phyloP scores from a whole-genome alignment of 2,888 invertebrate species.

The Xestoiulus laeticollis region DNA sequence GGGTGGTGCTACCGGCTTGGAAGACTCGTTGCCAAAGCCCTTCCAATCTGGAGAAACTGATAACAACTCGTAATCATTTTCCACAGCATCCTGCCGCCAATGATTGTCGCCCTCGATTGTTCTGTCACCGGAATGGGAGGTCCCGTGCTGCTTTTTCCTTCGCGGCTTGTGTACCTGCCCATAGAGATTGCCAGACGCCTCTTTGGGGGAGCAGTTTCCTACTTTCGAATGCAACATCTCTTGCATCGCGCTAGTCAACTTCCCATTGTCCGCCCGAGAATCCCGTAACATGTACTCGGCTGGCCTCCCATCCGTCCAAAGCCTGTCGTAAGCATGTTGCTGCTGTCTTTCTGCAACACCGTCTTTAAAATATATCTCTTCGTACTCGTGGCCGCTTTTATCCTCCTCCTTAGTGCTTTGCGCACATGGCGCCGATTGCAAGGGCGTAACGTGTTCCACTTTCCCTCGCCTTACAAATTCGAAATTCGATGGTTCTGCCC shows the following conservation, averaged over 20 bases:
- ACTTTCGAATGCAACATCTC: neutral
- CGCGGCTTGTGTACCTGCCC: conserved; percentile 44
- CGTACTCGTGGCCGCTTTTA: conserved; percentile 32
- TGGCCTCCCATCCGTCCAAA: neutral
- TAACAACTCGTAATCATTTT: conserved; percentile 30
- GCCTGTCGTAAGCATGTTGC: neutral
- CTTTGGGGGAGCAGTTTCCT: neutral
- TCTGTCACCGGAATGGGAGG: neutral
- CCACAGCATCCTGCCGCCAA: neutral
- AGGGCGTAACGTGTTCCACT: neutral
- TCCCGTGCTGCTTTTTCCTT: conserved; percentile 9
- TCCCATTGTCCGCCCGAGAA: neutral
- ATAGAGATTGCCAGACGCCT: neutral
- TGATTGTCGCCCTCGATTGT: conserved; percentile 24
- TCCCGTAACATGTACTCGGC: neutral
- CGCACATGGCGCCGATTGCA: neutral
- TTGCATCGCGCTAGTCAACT: neutral
- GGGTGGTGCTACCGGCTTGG: conserved; percentile 49
- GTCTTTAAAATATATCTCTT: conserved; percentile 31
- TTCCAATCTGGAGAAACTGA: conserved; percentile 30
- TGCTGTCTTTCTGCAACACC: neutral
- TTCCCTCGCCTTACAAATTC: neutral
- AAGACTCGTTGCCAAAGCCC: neutral
- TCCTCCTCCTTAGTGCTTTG: neutral
- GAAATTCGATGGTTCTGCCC: neutral